phyloP scores from a whole-genome alignment of 2,888 invertebrate species.

The Chymomyza procnemis region DNA sequence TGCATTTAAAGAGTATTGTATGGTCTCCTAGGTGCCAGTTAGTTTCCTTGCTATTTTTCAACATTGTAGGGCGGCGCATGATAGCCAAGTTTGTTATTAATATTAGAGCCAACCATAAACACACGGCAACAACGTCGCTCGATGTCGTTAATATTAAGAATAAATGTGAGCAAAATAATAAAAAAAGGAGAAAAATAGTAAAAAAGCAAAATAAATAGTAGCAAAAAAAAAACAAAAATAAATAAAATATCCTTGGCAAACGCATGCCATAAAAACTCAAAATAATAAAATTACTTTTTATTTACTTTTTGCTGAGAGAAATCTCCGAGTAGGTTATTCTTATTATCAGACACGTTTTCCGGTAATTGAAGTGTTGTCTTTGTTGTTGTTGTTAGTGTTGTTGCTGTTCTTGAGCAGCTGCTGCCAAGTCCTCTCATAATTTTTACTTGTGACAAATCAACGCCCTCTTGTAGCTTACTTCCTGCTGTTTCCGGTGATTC shows the following conservation, averaged over 20 bases:
- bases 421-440: conserved; percentile 57
- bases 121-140: conserved; percentile 28
- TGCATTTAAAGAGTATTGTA: neutral
- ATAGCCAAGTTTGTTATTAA: conserved; percentile 58
- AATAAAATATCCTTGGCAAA: conserved; percentile 15
- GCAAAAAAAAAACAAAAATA: conserved; percentile 2
- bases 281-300: conserved; percentile 70
- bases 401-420: conserved; percentile 45
- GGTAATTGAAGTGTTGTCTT: conserved; percentile 67
- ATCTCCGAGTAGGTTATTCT: conserved; percentile 46
- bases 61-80: conserved; percentile 45
- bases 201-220: conserved; percentile 12
- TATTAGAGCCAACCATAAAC: conserved; percentile 59
- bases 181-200: conserved; percentile 19
- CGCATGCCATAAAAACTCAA: conserved; percentile 40
- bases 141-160: conserved; percentile 33
- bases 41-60: conserved; percentile 21
- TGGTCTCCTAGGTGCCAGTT: neutral
- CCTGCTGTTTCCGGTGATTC: conserved; percentile 58
- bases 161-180: conserved; percentile 26
- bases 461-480: conserved; percentile 68
- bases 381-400: conserved; percentile 27
- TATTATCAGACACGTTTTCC: conserved; percentile 74
- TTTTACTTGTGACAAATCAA: conserved; percentile 70
- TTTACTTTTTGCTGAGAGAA: conserved; percentile 54